Evolutionary conservation across 2,797 vertebrate species (phyloP), one percentile per base, ranked within the genome.

Genomic region (Bradypodion pumilum): DNA sequence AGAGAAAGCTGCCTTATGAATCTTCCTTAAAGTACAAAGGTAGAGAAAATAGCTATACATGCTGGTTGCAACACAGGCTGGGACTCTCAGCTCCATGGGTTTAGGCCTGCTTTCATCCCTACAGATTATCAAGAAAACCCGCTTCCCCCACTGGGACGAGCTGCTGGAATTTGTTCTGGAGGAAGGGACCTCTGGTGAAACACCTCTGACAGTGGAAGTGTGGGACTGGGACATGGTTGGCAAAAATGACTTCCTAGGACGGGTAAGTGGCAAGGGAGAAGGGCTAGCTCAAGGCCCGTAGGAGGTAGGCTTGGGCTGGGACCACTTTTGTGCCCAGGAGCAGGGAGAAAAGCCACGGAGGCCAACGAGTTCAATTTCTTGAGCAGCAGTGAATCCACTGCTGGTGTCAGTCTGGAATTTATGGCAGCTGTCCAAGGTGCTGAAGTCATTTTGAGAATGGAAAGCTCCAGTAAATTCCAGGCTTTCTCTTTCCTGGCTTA

Each of bases 211-310:
- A 0, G 95, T 98, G 91, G 97, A 98, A 90, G 96, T 99, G 76
- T 99, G 98, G 98, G 98, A 98, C 93, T 98, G 98, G 98, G 98
- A 99, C 93, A 97, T 98, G 95, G 97, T 98, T 95, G 98, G 98
- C 91, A 99, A 97, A 93, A 98, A 99, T 2, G 97, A 98, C 94
- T 98, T 98, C 93, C 86, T 98, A 91, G 98, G 98, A 85, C 95
- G 96, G 97, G 98, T 98, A 92, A 93, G 92, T 35, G 59, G 68
- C 2, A 21, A 80, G 15, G 44, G 8, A 49, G 12, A 16, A 12
- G 25, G 4, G 15, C 2, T 1, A 23, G 2, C 7, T 7, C 29
- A 8, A 25, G 40, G 60, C 8, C 49, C n/a, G 19, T 2, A 16
- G 29, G 56, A 27, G 29, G 1, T n/a, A n/a, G n/a, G n/a, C 52